Base-by-base conservation (phyloP, 2,797 vertebrate genomes). In the Antennarius maculatus region DNA sequence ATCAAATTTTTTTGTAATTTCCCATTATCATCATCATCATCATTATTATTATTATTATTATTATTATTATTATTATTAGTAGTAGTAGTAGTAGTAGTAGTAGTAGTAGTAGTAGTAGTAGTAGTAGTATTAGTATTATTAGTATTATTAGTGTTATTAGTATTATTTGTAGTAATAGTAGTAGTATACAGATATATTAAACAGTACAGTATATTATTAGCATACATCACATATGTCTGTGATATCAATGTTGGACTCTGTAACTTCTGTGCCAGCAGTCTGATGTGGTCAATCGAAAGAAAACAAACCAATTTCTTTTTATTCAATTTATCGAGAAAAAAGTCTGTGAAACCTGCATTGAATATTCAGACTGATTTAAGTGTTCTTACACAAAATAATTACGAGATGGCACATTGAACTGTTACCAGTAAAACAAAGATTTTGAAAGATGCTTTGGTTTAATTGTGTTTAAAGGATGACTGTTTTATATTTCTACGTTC, bases 241-340 rank as follows among this genome's bases (percentile, higher is more conserved):
- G 31, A 23, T 55, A 27, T 7, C 12, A 54, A 1, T 37, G 23
- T 57, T 67, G 17, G 16, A 52, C 8, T 17, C 17, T 51, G 6
- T 46, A 18, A 29, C n/a, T 61, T 27, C 0, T 3, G 23, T 10
- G n/a, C 12, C 13, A 28, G 54, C 12, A 27, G 17, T 54, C 23
- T 34, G 29, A 71, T 65, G 11, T 16, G 7, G 11, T 66, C 51
- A 63, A 66, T 55, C 49, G 8, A 52, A 68, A 53, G 42, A 41
- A 12, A 10, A 41, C 39, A 41, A 7, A 9, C 3, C 39, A 54
- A 51, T 7, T n/a, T 42, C 4, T 66, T 39, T 34, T 16, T 7
- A 27, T 3, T 5, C 54, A 61, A 14, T 60, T 41, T 31, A 0
- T 58, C 18, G 39, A 15, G 18, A 37, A 55, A 56, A 15, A 68